Percentiles rank a stretch among this genome's conserved stretches.
Conservation (phyloP, 2,797 vertebrate genomes). For the Melanotaenia pygmaea region DNA sequence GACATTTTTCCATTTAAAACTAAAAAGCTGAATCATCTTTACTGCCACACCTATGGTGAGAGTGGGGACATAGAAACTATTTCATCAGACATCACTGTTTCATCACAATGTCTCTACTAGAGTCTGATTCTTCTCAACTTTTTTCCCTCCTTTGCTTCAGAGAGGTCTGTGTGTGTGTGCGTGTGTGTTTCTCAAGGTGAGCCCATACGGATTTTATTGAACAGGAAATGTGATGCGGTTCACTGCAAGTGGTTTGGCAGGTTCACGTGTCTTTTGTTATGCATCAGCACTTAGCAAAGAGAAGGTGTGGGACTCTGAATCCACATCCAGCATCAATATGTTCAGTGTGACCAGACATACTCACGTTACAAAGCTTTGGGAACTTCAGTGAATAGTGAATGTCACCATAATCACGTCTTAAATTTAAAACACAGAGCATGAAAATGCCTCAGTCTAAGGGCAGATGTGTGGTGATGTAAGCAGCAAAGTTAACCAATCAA, state of each 20-base stretch:
- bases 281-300: conserved; percentile 1
- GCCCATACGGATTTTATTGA: too few relatives aligned
- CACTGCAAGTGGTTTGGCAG: conserved; percentile 30
- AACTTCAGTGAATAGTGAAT: neutral
- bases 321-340: neutral
- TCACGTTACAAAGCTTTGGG: neutral
- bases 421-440: neutral
- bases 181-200: neutral
- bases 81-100: neutral
- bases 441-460: neutral
- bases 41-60: too few relatives aligned
- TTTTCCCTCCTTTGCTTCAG: neutral
- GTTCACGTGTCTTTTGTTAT: conserved; percentile 14
- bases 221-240: neutral
- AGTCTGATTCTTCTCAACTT: neutral
- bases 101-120: neutral
- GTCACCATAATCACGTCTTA: neutral
- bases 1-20: neutral
- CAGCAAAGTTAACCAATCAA: conserved; percentile 9
- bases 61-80: too few relatives aligned
- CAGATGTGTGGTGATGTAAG: conserved; percentile 31
- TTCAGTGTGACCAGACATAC: neutral
- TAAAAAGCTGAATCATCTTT: neutral
- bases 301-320: conserved; percentile 3
- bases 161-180: too few relatives aligned